These are phyloP conservation scores for Dicrurus megarhynchus DNA, from an alignment of 2,113 vertebrate genomes.

Conservation along the genomic window DNA sequence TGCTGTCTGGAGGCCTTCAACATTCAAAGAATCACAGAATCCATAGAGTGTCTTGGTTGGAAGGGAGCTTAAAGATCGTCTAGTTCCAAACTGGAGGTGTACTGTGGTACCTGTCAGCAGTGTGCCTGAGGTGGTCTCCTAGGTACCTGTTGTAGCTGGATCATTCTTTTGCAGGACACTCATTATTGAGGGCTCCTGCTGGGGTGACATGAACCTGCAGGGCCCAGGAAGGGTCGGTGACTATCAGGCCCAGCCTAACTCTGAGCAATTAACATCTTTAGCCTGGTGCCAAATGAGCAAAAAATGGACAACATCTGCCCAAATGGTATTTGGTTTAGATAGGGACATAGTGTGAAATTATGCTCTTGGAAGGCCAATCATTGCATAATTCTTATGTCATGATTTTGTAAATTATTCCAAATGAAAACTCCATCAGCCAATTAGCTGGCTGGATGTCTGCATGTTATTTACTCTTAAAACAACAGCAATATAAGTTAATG, in stretches of 20 bases:
- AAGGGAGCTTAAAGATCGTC: not conserved
- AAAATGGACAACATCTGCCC: not conserved
- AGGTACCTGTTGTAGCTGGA: not conserved
- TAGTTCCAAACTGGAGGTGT: not conserved
- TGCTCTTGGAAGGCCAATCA: not conserved
- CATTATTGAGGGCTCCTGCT: not conserved
- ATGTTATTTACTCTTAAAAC: conserved; percentile 30
- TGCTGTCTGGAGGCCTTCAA: not conserved
- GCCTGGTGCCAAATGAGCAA: rapidly evolving
- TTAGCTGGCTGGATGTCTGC: not conserved
- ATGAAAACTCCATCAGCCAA: not conserved
- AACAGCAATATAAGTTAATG: not conserved
- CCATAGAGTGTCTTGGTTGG: not conserved
- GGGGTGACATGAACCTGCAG: not conserved
- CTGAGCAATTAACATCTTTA: not conserved
- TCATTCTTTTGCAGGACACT: not conserved
- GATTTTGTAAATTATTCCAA: conserved; percentile 16
- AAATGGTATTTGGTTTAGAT: not conserved
- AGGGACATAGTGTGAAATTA: not conserved
- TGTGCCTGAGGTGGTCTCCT: not conserved
- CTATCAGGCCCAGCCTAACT: not conserved
- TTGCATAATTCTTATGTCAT: not conserved
- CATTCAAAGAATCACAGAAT: not conserved
- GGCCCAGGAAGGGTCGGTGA: not conserved
- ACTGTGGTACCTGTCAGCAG: not conserved